Conservation (phyloP, 2,797 vertebrate species). For the Brachymystax lenok region DNA sequence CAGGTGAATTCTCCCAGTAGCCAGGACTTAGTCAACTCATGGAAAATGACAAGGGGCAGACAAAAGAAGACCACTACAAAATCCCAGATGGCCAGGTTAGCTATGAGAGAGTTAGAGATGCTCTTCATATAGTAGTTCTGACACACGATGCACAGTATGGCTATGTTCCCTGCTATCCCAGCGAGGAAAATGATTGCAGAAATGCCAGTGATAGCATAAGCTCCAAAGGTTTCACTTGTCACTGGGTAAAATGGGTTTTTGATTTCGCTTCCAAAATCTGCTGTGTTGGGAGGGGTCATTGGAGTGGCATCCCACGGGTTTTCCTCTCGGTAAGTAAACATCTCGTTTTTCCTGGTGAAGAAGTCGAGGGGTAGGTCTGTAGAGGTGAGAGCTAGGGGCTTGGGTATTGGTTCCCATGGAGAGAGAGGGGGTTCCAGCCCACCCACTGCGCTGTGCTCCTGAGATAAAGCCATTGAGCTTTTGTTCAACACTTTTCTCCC, state of each 20-base stretch:
- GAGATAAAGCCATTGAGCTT: constrained; percentile 49
- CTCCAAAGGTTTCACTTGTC: constrained; percentile 90
- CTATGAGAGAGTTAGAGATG: constrained; percentile 96
- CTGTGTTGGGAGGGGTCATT: constrained; percentile 77
- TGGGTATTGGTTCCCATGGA: constrained; percentile 74
- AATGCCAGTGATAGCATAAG: constrained; percentile 90
- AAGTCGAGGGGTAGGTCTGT: constrained; percentile 76
- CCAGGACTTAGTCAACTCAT: constrained; percentile 96
- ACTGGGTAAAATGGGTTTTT: constrained; percentile 96
- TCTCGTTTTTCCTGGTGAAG: constrained; percentile 69
- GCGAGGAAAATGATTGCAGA: constrained; percentile 91
- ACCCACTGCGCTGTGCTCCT: background rate
- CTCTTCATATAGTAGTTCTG: constrained; percentile 99
- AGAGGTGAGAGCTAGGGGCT: constrained; percentile 75
- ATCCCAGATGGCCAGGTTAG: constrained; percentile 97
- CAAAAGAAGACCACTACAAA: constrained; percentile 94
- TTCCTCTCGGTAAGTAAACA: constrained; percentile 74
- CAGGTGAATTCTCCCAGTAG: constrained; percentile 95
- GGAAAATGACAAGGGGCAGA: constrained; percentile 93
- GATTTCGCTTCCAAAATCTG: constrained; percentile 77
- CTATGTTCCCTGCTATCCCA: constrained; percentile 92
- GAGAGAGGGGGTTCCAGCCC: constrained; percentile 33
- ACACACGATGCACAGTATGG: constrained; percentile 97
- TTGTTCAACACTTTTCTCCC: constrained; percentile 66
- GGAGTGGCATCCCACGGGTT: constrained; percentile 80